These are phyloP conservation scores for Crossoptilon crossoptilon DNA, from an alignment of 2,797 vertebrate species.

Conservation along the genomic window DNA sequence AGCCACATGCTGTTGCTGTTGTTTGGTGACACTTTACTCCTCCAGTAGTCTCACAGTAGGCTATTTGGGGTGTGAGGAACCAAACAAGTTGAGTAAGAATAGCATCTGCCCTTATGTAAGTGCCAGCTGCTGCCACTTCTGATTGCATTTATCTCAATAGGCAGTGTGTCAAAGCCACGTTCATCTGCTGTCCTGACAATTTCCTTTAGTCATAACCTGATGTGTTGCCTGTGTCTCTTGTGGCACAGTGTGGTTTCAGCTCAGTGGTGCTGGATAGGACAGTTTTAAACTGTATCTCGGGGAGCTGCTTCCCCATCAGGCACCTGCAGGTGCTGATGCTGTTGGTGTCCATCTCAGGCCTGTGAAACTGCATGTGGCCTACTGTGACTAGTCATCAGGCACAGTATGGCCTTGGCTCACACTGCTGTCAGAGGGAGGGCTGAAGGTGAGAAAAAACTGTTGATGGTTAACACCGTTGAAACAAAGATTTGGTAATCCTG, in stretches of 20 bases:
- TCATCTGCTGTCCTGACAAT: background rate
- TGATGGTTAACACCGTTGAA: background rate
- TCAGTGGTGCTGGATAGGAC: background rate
- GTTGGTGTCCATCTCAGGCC: background rate
- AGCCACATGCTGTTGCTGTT: slow-evolving; percentile 26
- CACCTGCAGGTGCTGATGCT: background rate
- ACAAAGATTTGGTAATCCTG: background rate
- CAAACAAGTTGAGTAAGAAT: slow-evolving; percentile 69
- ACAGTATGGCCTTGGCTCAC: background rate
- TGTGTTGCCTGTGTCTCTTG: background rate
- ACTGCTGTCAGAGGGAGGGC: background rate
- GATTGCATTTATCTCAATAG: slow-evolving; percentile 50
- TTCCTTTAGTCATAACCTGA: background rate
- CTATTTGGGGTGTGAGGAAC: slow-evolving; percentile 52
- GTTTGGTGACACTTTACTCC: slow-evolving; percentile 52
- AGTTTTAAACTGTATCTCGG: background rate
- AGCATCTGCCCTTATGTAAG: slow-evolving; percentile 66
- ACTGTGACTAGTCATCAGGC: background rate
- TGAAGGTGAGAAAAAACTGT: background rate
- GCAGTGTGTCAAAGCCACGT: background rate
- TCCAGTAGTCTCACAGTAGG: slow-evolving; percentile 32
- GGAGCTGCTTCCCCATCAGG: background rate
- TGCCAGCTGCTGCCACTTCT: slow-evolving; percentile 55
- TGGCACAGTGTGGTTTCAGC: background rate
- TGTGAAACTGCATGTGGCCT: background rate